Percentiles rank a stretch among this genome's conserved stretches.
phyloP scores from a whole-genome alignment of 2,888 invertebrate species.

The Carabus problematicus region DNA sequence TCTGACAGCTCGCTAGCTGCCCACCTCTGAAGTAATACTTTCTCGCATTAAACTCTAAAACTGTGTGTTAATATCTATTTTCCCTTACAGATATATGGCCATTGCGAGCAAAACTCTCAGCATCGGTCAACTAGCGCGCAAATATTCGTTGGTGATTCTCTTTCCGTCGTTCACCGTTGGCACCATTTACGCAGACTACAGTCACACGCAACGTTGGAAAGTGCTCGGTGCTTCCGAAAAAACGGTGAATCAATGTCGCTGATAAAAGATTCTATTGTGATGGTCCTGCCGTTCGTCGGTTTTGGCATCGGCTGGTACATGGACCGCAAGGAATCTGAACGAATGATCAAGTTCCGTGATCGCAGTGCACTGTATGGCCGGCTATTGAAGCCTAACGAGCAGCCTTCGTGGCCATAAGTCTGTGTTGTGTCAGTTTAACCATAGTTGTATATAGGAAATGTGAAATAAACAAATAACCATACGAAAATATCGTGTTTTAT shows the following conservation, averaged over 20 bases:
- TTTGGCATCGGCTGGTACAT: constrained; percentile 69
- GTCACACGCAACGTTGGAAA: constrained; percentile 78
- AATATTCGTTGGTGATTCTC: constrained; percentile 72
- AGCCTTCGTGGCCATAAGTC: constrained; percentile 74
- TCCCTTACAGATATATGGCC: constrained; percentile 62
- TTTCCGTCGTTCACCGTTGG: constrained; percentile 69
- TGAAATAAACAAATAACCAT: too few relatives aligned
- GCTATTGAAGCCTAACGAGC: constrained; percentile 67
- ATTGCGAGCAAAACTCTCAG: constrained; percentile 50
- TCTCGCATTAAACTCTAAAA: not conserved
- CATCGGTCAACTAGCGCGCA: constrained; percentile 60
- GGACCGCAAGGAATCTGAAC: constrained; percentile 73
- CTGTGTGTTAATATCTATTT: too few relatives aligned
- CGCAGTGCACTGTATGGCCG: constrained; percentile 81
- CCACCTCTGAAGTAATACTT: too few relatives aligned
- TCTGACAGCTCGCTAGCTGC: too few relatives aligned
- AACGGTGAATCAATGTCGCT: constrained; percentile 56
- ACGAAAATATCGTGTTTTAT: constrained; percentile 22
- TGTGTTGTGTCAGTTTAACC: constrained; percentile 8
- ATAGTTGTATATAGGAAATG: constrained; percentile 4
- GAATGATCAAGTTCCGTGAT: constrained; percentile 77
- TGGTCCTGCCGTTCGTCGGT: constrained; percentile 65
- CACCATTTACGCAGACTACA: constrained; percentile 76
- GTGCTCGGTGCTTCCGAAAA: constrained; percentile 52
- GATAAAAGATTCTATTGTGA: constrained; percentile 62